Base-by-base conservation (phyloP, 1,140 invertebrate species). In the Chrysomallon squamiferum region DNA sequence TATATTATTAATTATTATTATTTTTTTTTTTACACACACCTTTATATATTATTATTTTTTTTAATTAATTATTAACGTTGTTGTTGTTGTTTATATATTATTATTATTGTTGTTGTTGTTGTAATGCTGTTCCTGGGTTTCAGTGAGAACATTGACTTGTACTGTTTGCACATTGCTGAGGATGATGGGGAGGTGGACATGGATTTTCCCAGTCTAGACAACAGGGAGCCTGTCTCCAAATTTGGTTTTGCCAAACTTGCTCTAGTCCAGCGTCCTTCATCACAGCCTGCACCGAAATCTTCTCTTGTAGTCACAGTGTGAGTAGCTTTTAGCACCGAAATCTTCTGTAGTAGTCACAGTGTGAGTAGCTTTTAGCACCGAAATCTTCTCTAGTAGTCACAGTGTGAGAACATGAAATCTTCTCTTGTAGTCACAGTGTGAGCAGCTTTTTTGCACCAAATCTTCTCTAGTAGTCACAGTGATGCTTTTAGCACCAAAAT, bases 171-270 rank as follows among this genome's bases (percentile, higher is more conserved):
- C 78, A 95, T 97, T 77, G 95, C 93, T 20, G 96, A 98, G 87
- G 96, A 98, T 79, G 95, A 97, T 85, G 96, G 96, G n/a, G 95
- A 97, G 86, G 93, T 97, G 41, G 94, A 96, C 84, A 90, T 89
- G 84, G 95, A 96, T 74, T 97, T 98, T 82, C 95, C 95, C 1
- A 92, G 92, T 73, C 88, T 98, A 3, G 95, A 97, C 82, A 89
- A 90, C 13, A 89, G 89, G 74, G 95, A 98, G 86, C 90, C 90
- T 20, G 92, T 97, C 69, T 91, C 92, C 3, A 97, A 97, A 86
- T 98, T 96, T 88, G 93, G 93, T 32, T 97, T 98, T 84, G 90
- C 89, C 9, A 92, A 91, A 74, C 87, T 98, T 35, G 95, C 94
- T n/a, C 85, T 98, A 25, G 91, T 95, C 11, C 92, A 95, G 84